Evolutionary conservation across 1,140 invertebrate species (phyloP).

Genomic region (Oreohelix idahoensis): DNA sequence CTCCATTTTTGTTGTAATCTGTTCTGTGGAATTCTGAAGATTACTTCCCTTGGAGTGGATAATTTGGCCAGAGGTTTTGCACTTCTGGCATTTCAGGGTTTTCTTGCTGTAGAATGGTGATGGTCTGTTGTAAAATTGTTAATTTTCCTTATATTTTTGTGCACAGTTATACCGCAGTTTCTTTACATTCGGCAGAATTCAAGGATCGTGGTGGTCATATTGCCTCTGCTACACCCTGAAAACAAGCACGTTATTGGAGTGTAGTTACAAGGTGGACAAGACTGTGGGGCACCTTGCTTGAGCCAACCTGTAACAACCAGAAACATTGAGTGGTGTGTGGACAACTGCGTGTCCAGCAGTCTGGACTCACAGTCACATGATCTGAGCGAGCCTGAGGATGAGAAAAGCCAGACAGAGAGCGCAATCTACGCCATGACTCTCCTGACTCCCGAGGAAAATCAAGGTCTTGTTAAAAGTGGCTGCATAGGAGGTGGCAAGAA

Average conservation of each 20-base stretch:
- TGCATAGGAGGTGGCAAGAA: no score
- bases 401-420: constrained; percentile 48
- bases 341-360: neutral
- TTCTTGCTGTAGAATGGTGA: no score
- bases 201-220: neutral
- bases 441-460: constrained; percentile 51
- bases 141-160: no score
- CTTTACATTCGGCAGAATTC: no score
- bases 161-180: no score
- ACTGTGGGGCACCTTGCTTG: neutral
- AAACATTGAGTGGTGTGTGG: neutral
- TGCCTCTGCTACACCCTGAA: neutral
- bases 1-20: no score
- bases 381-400: constrained; percentile 39
- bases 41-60: no score
- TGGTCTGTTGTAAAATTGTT: no score
- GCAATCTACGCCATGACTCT: constrained; percentile 47
- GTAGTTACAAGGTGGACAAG: neutral
- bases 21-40: no score
- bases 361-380: constrained; percentile 18
- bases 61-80: no score
- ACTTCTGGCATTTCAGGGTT: no score
- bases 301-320: neutral
- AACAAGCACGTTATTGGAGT: neutral
- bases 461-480: constrained; percentile 22